Evolutionary conservation across 2,888 invertebrate species (phyloP), one percentile per base, ranked within the genome.

Genomic region (Acheta domesticus): DNA sequence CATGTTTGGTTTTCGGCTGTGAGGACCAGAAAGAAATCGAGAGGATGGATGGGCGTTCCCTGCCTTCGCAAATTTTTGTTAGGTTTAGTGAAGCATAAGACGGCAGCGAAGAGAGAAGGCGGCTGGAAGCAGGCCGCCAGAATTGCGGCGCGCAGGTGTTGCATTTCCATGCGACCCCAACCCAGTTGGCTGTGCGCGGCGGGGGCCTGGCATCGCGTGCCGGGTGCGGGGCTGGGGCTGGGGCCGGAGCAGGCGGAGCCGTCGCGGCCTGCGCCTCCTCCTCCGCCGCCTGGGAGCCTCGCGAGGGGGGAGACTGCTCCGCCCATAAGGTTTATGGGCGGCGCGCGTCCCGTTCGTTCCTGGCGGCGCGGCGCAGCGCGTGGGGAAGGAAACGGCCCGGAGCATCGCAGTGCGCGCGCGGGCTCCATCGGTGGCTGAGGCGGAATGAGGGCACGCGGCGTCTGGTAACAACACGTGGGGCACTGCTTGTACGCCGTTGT

Each of bases 141-240:
- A 36, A 36, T 8, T 8, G 36, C 36, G 36, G 36, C 36, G 36
- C 36, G 62, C 62, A 62, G 62, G 16, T 19, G 62, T n/a, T 19
- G 62, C 62, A 62, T 62, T 62, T 19, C 62, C 62, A 62, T 62
- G 62, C n/a, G 62, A 62, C 62, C 62, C 62, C n/a, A 62, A 62
- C 62, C 62, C 16, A 62, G 62, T 62, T 62, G 16, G 16, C 12
- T 5, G 16, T n/a, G 16, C 62, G 16, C 62, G 16, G 62, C 16
- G 16, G 14, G 62, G 62, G 16, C 62, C 62, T 62, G 62, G 62
- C 62, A 62, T 14, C 62, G 14, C 62, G 62, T n/a, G 62, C 62
- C 62, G 14, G 62, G 62, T 8, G 62, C 16, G 62, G 62, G 62
- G 36, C 16, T 62, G 62, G 62, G 12, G 62, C 16, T 12, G 62